Evolutionary conservation across 2,888 invertebrate species (phyloP), one percentile per base, ranked within the genome.

Genomic region (Dendrolimus houi): DNA sequence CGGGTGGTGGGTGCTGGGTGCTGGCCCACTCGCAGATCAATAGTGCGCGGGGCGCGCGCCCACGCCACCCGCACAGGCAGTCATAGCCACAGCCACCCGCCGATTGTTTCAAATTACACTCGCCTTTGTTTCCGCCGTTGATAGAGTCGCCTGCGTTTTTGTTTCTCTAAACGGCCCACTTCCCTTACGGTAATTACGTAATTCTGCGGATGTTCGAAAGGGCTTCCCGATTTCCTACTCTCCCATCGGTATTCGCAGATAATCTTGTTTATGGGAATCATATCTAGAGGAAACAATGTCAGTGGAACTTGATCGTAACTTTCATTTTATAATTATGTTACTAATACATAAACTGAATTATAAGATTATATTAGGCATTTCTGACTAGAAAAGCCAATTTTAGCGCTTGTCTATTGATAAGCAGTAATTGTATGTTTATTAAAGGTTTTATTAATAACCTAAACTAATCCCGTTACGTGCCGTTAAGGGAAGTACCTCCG

Each of bases 81-180:
- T 12, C 9, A 9, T 2, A 9, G 47, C 47, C 47, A 47, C 47
- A 47, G 47, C 47, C 47, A 47, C 47, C 79, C 79, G 77, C 81
- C 87, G 87, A 90, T 90, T 89, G 89, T 89, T 89, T 89, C 89
- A 85, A 88, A 88, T 88, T 90, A 87, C 87, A 81, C 81, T 77
- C 79, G 87, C 81, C 87, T 88, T 90, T 89, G 88, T 88, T 86
- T 84, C 84, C 82, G 82, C 83, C 83, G 80, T 85, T 82, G 87
- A 88, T 88, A 86, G 85, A 85, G 79, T 86, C 83, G 82, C 83
- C 81, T 71, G 75, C 79, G 81, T 87, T 88, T 88, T 89, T 87
- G 89, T 88, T 87, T 81, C 79, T 78, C 81, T 81, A 82, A 85
- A 84, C 85, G 84, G 82, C 77, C 81, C 75, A 83, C 87, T 87